phyloP scores from a whole-genome alignment of 1,140 invertebrate genomes.

The Nixonia krombeini region DNA sequence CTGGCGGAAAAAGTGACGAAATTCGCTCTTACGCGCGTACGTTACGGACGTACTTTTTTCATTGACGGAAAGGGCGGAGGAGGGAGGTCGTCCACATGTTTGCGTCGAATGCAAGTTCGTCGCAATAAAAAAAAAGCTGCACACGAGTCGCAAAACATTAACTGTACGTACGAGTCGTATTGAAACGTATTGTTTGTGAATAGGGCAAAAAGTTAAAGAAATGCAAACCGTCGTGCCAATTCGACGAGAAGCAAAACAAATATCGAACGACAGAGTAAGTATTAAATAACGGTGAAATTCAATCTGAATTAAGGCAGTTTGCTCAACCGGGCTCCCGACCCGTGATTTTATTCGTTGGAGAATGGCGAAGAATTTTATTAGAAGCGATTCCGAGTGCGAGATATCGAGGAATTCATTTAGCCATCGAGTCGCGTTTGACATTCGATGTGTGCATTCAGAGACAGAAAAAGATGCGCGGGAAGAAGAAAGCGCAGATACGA shows the following conservation, averaged over 20 bases:
- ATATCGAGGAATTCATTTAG: conserved; percentile 25
- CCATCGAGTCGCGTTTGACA: conserved; percentile 38
- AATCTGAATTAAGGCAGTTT: not conserved
- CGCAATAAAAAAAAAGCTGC: too few relatives aligned
- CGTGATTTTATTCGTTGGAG: conserved; percentile 5
- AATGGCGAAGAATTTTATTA: conserved; percentile 25
- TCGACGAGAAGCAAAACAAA: too few relatives aligned
- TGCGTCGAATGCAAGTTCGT: too few relatives aligned
- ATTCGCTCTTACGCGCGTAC: conserved; percentile 32
- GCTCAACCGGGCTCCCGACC: not conserved
- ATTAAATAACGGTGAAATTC: conserved; percentile 1
- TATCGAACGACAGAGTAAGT: too few relatives aligned
- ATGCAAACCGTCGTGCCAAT: too few relatives aligned
- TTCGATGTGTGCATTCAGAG: conserved; percentile 21
- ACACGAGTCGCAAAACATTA: too few relatives aligned
- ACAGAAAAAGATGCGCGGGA: conserved; percentile 17
- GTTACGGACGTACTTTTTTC: conserved; percentile 15
- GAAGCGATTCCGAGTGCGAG: conserved; percentile 21
- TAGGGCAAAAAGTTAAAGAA: too few relatives aligned
- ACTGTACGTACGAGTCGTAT: too few relatives aligned
- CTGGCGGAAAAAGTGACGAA: conserved; percentile 38
- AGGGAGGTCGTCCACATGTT: too few relatives aligned
- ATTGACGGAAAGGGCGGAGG: not conserved
- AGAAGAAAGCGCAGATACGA: conserved; percentile 45
- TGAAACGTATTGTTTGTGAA: too few relatives aligned